phyloP scores from a whole-genome alignment of 2,888 invertebrate genomes.

The Drosophila pseudotakahashii region DNA sequence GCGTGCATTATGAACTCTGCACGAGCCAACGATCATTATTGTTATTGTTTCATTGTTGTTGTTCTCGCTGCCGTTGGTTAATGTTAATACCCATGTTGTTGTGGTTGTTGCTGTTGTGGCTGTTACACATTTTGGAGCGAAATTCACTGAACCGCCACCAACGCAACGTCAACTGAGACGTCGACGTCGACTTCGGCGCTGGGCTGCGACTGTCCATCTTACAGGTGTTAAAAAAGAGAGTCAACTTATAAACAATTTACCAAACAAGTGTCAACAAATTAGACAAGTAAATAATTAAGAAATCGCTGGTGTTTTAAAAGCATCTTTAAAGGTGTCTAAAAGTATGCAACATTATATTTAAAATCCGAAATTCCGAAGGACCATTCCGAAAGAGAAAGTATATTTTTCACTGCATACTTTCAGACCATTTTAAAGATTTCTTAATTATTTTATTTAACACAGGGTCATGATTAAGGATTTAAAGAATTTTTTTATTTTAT shows the following conservation, averaged over 20 bases:
- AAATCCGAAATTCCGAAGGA: neutral
- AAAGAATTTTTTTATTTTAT: too few relatives aligned
- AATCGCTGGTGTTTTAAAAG: neutral
- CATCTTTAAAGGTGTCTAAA: neutral
- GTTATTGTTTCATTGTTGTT: neutral
- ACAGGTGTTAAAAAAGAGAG: neutral
- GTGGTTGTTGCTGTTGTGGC: slow-evolving; percentile 12
- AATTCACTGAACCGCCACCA: slow-evolving; percentile 58
- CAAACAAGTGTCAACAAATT: neutral
- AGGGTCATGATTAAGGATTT: too few relatives aligned
- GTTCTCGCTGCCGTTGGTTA: slow-evolving; percentile 1
- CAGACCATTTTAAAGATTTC: too few relatives aligned
- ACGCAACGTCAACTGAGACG: slow-evolving; percentile 41
- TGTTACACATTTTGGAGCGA: slow-evolving; percentile 60
- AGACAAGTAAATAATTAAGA: neutral
- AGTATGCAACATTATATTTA: neutral
- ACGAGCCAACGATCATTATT: slow-evolving; percentile 65
- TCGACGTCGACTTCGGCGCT: neutral
- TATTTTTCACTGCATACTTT: too few relatives aligned
- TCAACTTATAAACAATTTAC: neutral
- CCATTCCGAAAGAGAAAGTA: too few relatives aligned
- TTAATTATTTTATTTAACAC: neutral
- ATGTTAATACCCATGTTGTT: neutral
- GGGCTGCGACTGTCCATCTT: slow-evolving; percentile 10
- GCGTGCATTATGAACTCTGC: slow-evolving; percentile 78